These are phyloP conservation scores for Engraulis encrasicolus DNA, from an alignment of 2,113 vertebrate species.

Conservation along the genomic window DNA sequence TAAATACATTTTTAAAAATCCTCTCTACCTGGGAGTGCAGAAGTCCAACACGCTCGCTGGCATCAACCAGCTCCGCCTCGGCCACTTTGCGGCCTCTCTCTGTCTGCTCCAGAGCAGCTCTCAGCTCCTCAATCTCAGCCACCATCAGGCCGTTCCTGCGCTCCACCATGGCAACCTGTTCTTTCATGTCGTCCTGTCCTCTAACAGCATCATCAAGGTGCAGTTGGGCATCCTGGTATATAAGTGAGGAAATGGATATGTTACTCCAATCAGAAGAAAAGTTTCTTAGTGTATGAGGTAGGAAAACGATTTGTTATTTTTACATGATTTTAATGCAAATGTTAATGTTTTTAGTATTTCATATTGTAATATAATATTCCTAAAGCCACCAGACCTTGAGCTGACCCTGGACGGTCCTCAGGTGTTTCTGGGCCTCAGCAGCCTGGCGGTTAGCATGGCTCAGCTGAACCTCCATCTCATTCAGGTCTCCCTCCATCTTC, in stretches of 20 bases:
- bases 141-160: slow-evolving; percentile 68
- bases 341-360: no score
- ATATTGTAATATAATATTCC: background rate
- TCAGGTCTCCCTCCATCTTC: slow-evolving; percentile 80
- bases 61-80: slow-evolving; percentile 88
- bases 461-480: slow-evolving; percentile 80
- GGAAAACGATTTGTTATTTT: background rate
- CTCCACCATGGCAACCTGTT: slow-evolving; percentile 79
- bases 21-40: slow-evolving; percentile 85
- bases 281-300: background rate
- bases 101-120: slow-evolving; percentile 83
- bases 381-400: no score
- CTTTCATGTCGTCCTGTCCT: slow-evolving; percentile 80
- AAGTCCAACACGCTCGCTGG: slow-evolving; percentile 86
- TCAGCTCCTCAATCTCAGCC: slow-evolving; percentile 79
- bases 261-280: no score
- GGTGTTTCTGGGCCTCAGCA: slow-evolving; percentile 80
- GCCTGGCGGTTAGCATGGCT: slow-evolving; percentile 78
- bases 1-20: no score
- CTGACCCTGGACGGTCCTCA: slow-evolving; percentile 75
- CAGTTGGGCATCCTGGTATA: slow-evolving; percentile 87
- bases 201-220: slow-evolving; percentile 82
- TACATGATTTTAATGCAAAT: no score
- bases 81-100: slow-evolving; percentile 84
- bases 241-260: background rate